phyloP scores from a whole-genome alignment of 2,797 vertebrate genomes.

The Bradypus variegatus region DNA sequence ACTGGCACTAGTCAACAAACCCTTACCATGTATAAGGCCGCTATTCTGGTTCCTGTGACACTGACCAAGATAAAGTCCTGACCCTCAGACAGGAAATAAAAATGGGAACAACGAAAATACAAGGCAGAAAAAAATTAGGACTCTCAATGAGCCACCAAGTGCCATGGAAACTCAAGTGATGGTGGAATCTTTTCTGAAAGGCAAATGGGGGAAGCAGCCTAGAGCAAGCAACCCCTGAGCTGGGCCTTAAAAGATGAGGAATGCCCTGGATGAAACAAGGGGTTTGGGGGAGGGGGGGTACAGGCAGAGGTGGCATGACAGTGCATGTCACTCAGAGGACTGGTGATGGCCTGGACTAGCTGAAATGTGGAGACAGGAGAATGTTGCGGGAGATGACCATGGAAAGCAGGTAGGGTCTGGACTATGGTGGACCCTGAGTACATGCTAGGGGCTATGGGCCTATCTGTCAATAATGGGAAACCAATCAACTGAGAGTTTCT shows the following conservation, averaged over 20 bases:
- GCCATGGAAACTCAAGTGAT: not conserved
- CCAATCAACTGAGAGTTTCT: not conserved
- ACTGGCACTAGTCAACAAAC: fast-evolving
- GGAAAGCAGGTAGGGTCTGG: not conserved
- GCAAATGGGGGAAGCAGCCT: fast-evolving
- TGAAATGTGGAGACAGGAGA: not conserved
- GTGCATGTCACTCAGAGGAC: not conserved
- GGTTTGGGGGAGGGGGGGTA: too few species aligned
- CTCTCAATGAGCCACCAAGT: not conserved
- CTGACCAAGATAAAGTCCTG: not conserved
- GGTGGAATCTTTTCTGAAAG: not conserved
- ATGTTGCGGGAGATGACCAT: not conserved
- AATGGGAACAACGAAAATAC: not conserved
- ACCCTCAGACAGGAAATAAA: not conserved
- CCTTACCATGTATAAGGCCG: fast-evolving
- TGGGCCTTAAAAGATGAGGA: not conserved
- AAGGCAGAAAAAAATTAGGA: not conserved
- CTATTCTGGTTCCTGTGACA: not conserved
- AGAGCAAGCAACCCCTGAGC: not conserved
- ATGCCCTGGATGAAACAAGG: not conserved
- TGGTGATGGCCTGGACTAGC: not conserved
- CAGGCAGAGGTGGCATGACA: not conserved
- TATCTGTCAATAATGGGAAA: not conserved
- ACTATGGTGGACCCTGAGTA: too few species aligned
- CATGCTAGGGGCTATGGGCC: too few species aligned